Evolutionary conservation across 2,888 invertebrate genomes (phyloP), one percentile per base, ranked within the genome.

Genomic region (Catocala fraxini): DNA sequence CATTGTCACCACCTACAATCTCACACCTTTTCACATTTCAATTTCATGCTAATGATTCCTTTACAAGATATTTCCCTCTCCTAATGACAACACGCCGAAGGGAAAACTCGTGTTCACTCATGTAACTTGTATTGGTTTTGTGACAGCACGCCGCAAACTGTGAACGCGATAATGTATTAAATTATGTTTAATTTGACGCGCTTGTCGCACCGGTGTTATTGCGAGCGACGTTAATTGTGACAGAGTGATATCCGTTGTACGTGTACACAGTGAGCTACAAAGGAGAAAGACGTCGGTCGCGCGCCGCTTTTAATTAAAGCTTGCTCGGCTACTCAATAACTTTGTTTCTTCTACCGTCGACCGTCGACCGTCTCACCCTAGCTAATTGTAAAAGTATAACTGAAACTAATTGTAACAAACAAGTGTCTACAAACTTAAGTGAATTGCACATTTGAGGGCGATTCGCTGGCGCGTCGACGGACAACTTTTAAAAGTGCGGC

Each of bases 371-470:
- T 25, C 25, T 25, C 25, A 25, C 25, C 25, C 11, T n/a, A 49
- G 10, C 35, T 59, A n/a, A 62, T 45, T 49, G 51, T 56, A 42
- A 42, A 41, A 65, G 52, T 63, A 45, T 58, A 59, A 65, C 45
- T 46, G 35, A 63, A 59, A 65, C 48, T 41, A 43, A 56, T 48
- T 60, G 25, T 35, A 56, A 65, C 46, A 52, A 62, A 68, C 51
- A 56, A 57, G 33, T 42, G 11, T 35, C 55, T 51, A 47, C 51
- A 15, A 65, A 61, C 13, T 64, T 39, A 66, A 63, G 61, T 54
- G 59, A 66, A 55, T 60, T 51, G 58, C 56, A 71, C 45, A 58
- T 73, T 63, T 57, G 56, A 68, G 53, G 55, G 61, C 43, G 54
- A 67, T 53, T 47, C 53, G n/a, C 48, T 57, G 43, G 46, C 57